Conservation (phyloP, 2,797 vertebrate species). For the Scolopax bukidnonensis region DNA sequence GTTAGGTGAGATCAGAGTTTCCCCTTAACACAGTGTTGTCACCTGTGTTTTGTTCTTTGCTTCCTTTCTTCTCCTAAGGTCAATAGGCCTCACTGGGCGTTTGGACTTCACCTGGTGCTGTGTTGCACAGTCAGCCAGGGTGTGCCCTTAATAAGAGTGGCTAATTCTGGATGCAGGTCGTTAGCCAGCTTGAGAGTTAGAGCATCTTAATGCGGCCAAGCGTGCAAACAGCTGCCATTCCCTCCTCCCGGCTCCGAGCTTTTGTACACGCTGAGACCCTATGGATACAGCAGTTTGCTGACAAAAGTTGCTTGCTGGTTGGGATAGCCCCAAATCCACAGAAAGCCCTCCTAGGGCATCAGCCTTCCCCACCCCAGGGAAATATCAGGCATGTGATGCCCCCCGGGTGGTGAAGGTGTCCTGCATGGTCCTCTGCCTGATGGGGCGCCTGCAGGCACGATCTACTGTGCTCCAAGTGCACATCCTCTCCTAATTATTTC, state of each 20-base stretch:
- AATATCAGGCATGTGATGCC: accelerated
- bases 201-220: not conserved
- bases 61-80: not conserved
- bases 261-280: not conserved
- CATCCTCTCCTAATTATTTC: not conserved
- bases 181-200: not conserved
- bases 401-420: accelerated
- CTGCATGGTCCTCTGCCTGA: not conserved
- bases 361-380: not conserved
- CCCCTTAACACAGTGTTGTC: not conserved
- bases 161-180: not conserved
- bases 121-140: not conserved
- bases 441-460: not conserved
- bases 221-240: not conserved
- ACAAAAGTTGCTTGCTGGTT: not conserved
- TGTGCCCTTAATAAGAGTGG: accelerated
- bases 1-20: not conserved
- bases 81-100: not conserved
- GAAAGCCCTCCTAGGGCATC: not conserved
- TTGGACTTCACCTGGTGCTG: not conserved
- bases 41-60: not conserved
- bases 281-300: not conserved
- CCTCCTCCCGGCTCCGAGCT: not conserved
- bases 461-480: not conserved
- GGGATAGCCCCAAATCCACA: not conserved